phyloP scores from a whole-genome alignment of 2,797 vertebrate species.

The Kryptolebias ocellatus region DNA sequence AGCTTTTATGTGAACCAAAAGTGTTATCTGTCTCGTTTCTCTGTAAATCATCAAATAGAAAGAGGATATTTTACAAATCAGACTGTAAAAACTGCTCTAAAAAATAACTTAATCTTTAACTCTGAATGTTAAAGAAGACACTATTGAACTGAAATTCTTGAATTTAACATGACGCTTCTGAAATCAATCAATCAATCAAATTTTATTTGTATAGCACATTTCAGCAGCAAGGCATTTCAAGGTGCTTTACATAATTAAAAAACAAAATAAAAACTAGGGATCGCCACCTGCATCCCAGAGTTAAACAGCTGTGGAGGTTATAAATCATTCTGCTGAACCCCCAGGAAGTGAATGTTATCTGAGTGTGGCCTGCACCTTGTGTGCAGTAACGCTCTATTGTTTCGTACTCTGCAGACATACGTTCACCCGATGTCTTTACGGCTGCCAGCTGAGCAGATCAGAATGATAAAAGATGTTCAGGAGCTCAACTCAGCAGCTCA shows the following conservation, averaged over 20 bases:
- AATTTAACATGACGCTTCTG: neutral
- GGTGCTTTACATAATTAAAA: too few species aligned
- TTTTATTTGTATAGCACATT: too few species aligned
- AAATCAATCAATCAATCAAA: too few species aligned
- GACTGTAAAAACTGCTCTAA: too few species aligned
- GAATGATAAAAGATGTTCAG: neutral
- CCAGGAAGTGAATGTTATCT: slow-evolving; percentile 41
- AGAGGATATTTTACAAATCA: too few species aligned
- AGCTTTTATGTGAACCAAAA: too few species aligned
- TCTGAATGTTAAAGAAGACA: neutral
- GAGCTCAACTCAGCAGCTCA: neutral
- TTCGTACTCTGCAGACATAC: slow-evolving; percentile 10
- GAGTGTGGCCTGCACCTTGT: slow-evolving; percentile 21
- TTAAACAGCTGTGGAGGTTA: neutral
- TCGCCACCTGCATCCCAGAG: slow-evolving; percentile 23
- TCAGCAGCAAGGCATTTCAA: too few species aligned
- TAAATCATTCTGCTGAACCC: slow-evolving; percentile 29
- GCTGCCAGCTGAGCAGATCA: neutral
- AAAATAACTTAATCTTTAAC: neutral
- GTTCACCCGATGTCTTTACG: slow-evolving; percentile 10
- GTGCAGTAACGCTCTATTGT: slow-evolving; percentile 22
- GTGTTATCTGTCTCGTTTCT: too few species aligned
- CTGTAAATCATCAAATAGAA: too few species aligned
- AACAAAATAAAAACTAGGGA: slow-evolving; percentile 17
- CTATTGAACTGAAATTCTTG: neutral